Evolutionary conservation across 2,888 invertebrate genomes (phyloP).

Genomic region (Calameuta filiformis): DNA sequence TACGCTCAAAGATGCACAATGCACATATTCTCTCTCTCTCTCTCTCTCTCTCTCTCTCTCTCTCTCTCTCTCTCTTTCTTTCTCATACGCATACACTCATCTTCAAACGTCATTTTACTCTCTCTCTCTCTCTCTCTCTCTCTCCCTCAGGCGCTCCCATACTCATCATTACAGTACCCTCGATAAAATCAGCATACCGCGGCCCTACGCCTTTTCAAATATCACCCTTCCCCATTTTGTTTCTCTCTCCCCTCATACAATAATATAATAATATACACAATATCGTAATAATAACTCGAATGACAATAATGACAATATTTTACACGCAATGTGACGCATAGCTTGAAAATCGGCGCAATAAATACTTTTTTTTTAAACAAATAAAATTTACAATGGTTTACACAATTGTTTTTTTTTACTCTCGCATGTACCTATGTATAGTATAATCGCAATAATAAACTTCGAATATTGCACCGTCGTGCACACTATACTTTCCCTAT

Average conservation of each 20-base stretch:
- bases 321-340: slow-evolving; percentile 62
- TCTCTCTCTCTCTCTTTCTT: neutral
- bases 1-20: neutral
- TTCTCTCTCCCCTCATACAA: slow-evolving; percentile 13
- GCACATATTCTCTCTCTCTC: slow-evolving; percentile 2
- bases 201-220: neutral
- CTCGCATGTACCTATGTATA: slow-evolving; percentile 15
- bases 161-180: slow-evolving; percentile 6
- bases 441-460: slow-evolving; percentile 27
- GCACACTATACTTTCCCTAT: neutral
- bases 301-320: slow-evolving; percentile 64
- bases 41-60: slow-evolving; percentile 2
- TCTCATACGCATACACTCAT: slow-evolving; percentile 22
- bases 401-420: slow-evolving; percentile 28
- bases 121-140: neutral
- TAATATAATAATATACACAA: slow-evolving; percentile 58
- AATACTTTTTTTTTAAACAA: slow-evolving; percentile 58
- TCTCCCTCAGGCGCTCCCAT: neutral
- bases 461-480: slow-evolving; percentile 31
- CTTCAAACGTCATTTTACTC: slow-evolving; percentile 15
- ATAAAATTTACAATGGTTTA: slow-evolving; percentile 64
- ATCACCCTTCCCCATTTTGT: neutral
- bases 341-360: slow-evolving; percentile 57
- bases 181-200: slow-evolving; percentile 2
- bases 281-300: slow-evolving; percentile 61